These are phyloP conservation scores for Drosophila macrospina DNA, from an alignment of 2,888 invertebrate genomes.

Conservation along the genomic window DNA sequence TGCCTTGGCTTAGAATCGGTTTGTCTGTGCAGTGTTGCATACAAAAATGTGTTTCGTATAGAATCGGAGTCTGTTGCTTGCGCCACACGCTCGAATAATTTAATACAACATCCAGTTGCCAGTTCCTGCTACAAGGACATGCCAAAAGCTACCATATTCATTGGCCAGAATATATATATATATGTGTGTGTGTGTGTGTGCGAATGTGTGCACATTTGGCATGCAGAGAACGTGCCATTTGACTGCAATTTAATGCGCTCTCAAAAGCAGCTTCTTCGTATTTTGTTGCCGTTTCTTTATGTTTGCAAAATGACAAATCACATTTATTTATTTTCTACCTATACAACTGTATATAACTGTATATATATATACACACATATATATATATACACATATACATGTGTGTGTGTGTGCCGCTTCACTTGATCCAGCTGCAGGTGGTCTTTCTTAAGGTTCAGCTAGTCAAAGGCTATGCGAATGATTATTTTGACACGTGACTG, in stretches of 20 bases:
- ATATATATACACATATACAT: neutral
- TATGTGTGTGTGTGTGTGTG: constrained; percentile 18
- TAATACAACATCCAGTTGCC: constrained; percentile 54
- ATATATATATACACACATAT: constrained; percentile 3
- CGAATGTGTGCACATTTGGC: constrained; percentile 62
- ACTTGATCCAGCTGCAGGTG: constrained; percentile 38
- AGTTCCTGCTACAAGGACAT: constrained; percentile 44
- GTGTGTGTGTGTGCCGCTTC: constrained; percentile 18
- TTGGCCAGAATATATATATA: constrained; percentile 53
- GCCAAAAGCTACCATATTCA: constrained; percentile 53
- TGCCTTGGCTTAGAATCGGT: constrained; percentile 48
- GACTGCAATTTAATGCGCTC: constrained; percentile 81
- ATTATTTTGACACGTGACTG: constrained; percentile 59
- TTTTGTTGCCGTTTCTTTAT: constrained; percentile 53
- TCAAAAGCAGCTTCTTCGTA: constrained; percentile 42
- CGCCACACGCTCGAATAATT: constrained; percentile 79
- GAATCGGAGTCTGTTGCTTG: constrained; percentile 56
- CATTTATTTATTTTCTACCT: constrained; percentile 76
- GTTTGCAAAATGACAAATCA: constrained; percentile 81
- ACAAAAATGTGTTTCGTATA: constrained; percentile 66
- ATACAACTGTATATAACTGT: constrained; percentile 10
- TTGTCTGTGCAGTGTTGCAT: constrained; percentile 74
- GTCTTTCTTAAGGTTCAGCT: constrained; percentile 17
- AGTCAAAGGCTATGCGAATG: constrained; percentile 54
- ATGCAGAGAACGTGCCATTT: constrained; percentile 79